phyloP scores from a whole-genome alignment of 2,888 invertebrate species.

The Blomia tropicalis region DNA sequence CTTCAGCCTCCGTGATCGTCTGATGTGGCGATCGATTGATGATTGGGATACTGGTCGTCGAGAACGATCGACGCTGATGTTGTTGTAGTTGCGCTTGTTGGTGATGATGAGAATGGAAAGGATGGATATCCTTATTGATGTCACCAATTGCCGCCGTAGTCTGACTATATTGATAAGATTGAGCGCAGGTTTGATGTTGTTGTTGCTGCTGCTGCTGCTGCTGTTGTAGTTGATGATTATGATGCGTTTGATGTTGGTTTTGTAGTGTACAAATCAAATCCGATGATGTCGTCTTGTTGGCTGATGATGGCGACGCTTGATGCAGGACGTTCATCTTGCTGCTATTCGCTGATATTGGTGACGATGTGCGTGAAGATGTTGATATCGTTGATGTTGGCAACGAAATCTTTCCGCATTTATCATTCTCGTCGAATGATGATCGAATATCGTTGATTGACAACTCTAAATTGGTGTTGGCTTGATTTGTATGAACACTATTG shows the following conservation, averaged over 20 bases:
- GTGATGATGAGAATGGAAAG: too few species aligned
- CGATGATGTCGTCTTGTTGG: background rate
- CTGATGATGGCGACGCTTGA: too few species aligned
- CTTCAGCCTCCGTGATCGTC: constrained; percentile 30
- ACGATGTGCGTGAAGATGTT: background rate
- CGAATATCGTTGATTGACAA: background rate
- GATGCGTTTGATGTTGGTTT: background rate
- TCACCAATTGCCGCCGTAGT: too few species aligned
- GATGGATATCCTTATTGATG: too few species aligned
- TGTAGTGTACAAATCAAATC: background rate
- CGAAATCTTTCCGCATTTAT: constrained; percentile 8
- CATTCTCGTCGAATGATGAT: background rate
- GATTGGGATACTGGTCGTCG: background rate
- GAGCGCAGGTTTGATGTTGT: background rate
- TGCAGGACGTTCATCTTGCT: background rate
- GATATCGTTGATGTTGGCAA: too few species aligned
- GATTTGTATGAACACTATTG: background rate
- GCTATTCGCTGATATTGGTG: background rate
- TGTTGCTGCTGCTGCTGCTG: too few species aligned
- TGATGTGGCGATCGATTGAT: background rate
- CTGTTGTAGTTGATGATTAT: background rate
- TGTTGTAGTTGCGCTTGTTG: background rate
- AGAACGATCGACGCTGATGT: background rate
- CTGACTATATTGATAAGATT: constrained; percentile 5
- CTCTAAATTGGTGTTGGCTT: background rate